Evolutionary conservation across 2,113 vertebrate species (phyloP), one percentile per base, ranked within the genome.

Genomic region (Nannobrachium achirus): DNA sequence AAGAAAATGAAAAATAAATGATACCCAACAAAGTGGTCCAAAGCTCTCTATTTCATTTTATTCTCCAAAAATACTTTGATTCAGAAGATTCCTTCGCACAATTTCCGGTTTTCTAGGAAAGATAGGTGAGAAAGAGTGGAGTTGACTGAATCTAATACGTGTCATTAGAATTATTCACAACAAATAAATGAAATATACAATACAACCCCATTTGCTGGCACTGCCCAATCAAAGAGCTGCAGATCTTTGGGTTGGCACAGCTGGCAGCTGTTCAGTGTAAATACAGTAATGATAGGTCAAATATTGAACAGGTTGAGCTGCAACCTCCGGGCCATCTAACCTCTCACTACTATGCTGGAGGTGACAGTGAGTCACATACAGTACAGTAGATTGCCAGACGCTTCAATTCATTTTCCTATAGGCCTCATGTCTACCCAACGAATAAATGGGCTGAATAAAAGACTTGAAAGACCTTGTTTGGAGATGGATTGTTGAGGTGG

Each of bases 251-350:
- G 45, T 55, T 44, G 48, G 59, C 40, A 38, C 79, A 55, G 52
- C 78, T 79, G 78, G 48, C 79, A 88, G 83, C 70, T 64, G 73
- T 71, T 86, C 65, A 62, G 72, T 50, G 75, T 71, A 84, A 84
- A 85, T 72, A 66, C 72, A 73, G 42, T 58, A 66, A 76, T 72
- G 59, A n/a, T 78, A 80, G 78, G 69, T 90, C 86, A 84, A 89
- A 89, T 86, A 90, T 91, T 89, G 76, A 84, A 73, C 71, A 75
- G 70, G 56, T 72, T 64, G 49, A 42, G 55, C 56, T 78, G 67
- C 74, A 61, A 45, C 60, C 59, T 69, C 73, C 51, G 7, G 1
- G 59, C 69, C 65, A 25, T 11, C 61, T 50, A 61, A 82, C 82
- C 56, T n/a, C 55, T 82, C 79, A 75, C 48, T 16, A 2, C 15